phyloP scores from a whole-genome alignment of 2,888 invertebrate species.

The Protonemura montana region DNA sequence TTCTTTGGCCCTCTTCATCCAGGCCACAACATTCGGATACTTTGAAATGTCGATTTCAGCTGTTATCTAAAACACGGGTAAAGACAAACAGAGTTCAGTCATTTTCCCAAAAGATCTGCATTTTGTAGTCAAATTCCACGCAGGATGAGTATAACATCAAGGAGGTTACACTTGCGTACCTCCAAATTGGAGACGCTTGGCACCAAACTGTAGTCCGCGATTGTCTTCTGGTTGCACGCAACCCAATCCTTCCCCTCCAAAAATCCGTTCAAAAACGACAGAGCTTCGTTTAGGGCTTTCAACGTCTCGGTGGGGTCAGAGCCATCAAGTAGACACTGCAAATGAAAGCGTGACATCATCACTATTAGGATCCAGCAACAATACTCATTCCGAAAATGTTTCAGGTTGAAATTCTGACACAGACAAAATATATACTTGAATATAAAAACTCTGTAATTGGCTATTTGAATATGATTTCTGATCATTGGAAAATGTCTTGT shows the following conservation, averaged over 20 bases:
- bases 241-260: constrained; percentile 67
- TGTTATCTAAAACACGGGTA: constrained; percentile 42
- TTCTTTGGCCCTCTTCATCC: constrained; percentile 52
- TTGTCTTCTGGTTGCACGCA: constrained; percentile 67
- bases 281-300: constrained; percentile 56
- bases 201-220: constrained; percentile 70
- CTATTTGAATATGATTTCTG: background rate
- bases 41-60: constrained; percentile 52
- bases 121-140: too few species aligned
- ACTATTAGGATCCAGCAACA: background rate
- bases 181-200: constrained; percentile 66
- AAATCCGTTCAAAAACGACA: constrained; percentile 67
- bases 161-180: constrained; percentile 54
- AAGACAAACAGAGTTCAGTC: background rate
- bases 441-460: background rate
- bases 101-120: too few species aligned
- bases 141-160: too few species aligned
- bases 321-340: background rate
- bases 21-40: constrained; percentile 52
- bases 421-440: too few species aligned
- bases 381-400: background rate
- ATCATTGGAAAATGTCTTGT: too few species aligned
- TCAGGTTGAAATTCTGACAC: too few species aligned
- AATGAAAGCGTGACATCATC: background rate
- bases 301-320: constrained; percentile 42